These are phyloP conservation scores for Virgularia gustaviana DNA, from an alignment of 92 coral and sea anemone species.

Conservation along the genomic window DNA sequence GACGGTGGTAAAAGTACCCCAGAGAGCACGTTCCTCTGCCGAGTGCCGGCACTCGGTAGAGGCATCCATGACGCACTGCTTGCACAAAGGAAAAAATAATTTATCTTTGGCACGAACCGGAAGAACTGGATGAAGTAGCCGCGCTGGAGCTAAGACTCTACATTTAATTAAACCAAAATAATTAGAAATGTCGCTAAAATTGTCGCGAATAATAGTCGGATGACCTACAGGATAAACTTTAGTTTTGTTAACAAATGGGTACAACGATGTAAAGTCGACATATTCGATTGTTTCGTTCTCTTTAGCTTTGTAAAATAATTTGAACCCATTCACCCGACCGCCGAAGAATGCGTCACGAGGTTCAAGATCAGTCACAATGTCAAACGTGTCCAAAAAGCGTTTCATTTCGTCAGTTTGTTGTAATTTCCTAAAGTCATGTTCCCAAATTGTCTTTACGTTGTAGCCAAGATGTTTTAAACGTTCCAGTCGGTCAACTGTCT, in stretches of 20 bases:
- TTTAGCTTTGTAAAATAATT: conserved; percentile 13
- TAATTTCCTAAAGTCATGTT: conserved; percentile 42
- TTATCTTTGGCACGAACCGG: conserved; percentile 7
- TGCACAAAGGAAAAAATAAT: conserved; percentile 39
- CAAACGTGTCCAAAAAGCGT: conserved; percentile 30
- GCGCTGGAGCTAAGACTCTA: conserved; percentile 17
- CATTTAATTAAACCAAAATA: conserved; percentile 35
- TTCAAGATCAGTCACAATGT: conserved; percentile 16
- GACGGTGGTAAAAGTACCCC: neutral
- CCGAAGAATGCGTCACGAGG: conserved; percentile 39
- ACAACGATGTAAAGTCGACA: conserved; percentile 29
- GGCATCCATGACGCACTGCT: conserved; percentile 3
- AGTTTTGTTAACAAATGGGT: conserved; percentile 37
- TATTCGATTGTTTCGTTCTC: conserved; percentile 37
- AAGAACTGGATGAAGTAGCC: conserved; percentile 20
- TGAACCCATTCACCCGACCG: conserved; percentile 17
- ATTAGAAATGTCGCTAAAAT: conserved; percentile 11
- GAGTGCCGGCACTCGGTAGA: neutral
- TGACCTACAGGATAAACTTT: conserved; percentile 39
- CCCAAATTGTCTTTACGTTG: conserved; percentile 44
- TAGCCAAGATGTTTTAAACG: conserved; percentile 32
- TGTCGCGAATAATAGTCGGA: conserved; percentile 25
- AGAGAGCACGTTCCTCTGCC: neutral
- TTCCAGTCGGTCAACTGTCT: conserved; percentile 20
- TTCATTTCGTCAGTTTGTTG: conserved; percentile 21